Evolutionary conservation across 2,113 vertebrate species (phyloP).

Genomic region (Crotophaga sulcirostris): DNA sequence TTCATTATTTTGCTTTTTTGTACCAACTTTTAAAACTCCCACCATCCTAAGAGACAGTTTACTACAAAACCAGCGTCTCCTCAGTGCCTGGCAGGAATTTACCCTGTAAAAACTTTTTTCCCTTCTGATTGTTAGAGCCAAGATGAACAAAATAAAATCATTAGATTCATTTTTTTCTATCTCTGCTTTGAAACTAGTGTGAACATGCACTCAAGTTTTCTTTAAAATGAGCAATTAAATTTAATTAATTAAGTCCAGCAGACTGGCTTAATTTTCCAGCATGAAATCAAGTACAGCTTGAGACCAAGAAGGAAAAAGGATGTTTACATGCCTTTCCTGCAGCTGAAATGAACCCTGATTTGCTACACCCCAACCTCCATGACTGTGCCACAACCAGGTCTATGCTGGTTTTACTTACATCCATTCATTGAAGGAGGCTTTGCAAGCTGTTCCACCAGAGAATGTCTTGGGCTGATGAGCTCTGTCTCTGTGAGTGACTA

Average conservation of each 20-base stretch:
- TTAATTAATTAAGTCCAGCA: background rate
- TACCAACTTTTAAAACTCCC: background rate
- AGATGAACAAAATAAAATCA: background rate
- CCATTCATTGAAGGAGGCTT: background rate
- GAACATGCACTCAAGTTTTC: background rate
- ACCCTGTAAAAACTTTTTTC: background rate
- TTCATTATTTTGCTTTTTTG: background rate
- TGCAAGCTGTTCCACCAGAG: background rate
- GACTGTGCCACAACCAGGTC: background rate
- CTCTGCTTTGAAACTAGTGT: background rate
- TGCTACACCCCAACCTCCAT: background rate
- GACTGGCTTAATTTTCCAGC: background rate
- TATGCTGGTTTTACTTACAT: background rate
- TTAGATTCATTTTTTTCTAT: background rate
- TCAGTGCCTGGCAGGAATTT: background rate
- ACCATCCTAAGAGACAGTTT: background rate
- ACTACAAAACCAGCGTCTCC: background rate
- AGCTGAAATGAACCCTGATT: background rate
- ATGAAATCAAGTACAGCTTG: background rate
- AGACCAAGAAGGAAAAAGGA: background rate
- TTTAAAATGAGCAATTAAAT: background rate
- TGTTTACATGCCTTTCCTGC: background rate
- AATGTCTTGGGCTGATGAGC: rapidly evolving
- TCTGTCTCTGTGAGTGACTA: background rate
- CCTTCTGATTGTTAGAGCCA: background rate